These are phyloP conservation scores for Aphidoletes aphidimyza DNA, from an alignment of 2,888 invertebrate genomes.

Conservation along the genomic window DNA sequence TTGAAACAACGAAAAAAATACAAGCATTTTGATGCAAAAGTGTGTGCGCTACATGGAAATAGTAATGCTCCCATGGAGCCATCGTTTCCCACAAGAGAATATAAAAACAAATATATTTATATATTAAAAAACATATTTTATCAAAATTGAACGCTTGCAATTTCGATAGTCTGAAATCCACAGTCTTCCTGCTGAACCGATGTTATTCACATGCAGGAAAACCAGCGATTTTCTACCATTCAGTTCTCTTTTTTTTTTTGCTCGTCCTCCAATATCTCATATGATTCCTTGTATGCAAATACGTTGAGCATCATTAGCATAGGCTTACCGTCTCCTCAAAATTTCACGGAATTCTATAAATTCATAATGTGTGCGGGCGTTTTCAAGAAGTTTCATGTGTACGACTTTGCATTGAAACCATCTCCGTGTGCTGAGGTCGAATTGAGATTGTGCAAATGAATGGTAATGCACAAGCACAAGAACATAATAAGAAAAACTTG, in stretches of 20 bases:
- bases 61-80: neutral
- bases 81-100: neutral
- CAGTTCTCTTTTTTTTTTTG: neutral
- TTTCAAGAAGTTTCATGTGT: neutral
- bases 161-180: neutral
- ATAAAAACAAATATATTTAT: too few species aligned
- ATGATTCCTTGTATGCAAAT: conserved; percentile 2
- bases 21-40: too few species aligned
- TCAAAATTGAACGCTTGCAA: conserved; percentile 11
- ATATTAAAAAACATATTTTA: conserved; percentile 18
- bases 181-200: neutral
- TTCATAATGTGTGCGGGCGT: conserved; percentile 17
- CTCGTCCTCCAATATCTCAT: neutral
- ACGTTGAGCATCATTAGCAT: neutral
- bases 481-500: neutral
- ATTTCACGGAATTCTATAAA: neutral
- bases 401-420: neutral
- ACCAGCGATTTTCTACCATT: neutral
- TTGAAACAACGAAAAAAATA: neutral
- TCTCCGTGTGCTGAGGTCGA: neutral
- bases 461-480: conserved; percentile 1
- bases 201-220: conserved; percentile 14
- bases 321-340: neutral
- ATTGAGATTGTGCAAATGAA: neutral
- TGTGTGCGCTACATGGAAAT: too few species aligned